Conservation (phyloP, 2,797 vertebrate species). For the Rhinichthys osculus region DNA sequence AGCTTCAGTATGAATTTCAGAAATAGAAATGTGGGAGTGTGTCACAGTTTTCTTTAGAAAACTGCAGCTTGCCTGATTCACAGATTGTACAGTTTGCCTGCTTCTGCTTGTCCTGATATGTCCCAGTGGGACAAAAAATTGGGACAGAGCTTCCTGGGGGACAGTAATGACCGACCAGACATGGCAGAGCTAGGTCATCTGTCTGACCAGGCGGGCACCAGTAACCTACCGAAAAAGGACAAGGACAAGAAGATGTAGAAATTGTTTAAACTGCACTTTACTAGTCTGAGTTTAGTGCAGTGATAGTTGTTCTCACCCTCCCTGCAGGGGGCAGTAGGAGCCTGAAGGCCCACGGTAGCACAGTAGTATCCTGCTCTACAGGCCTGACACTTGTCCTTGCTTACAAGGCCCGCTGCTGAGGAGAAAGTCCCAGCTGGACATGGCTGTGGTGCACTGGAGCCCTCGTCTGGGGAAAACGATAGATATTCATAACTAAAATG, state of each 20-base stretch:
- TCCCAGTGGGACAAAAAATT: slow-evolving; percentile 77
- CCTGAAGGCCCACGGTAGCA: slow-evolving; percentile 75
- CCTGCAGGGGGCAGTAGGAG: slow-evolving; percentile 83
- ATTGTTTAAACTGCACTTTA: background rate
- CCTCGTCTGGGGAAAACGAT: slow-evolving; percentile 74
- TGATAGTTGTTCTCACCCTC: slow-evolving; percentile 75
- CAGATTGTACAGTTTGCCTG: slow-evolving; percentile 76
- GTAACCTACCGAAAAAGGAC: slow-evolving; percentile 72
- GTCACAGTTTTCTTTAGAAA: slow-evolving; percentile 8
- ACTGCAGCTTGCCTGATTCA: slow-evolving; percentile 73
- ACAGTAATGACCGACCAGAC: slow-evolving; percentile 81
- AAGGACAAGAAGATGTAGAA: slow-evolving; percentile 29
- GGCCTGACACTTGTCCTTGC: slow-evolving; percentile 77
- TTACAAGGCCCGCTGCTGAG: slow-evolving; percentile 72
- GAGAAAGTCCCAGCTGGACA: slow-evolving; percentile 91
- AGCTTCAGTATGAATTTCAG: slow-evolving; percentile 11
- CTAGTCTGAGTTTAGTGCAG: background rate
- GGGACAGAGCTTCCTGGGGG: slow-evolving; percentile 75
- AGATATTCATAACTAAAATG: background rate
- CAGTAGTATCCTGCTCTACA: slow-evolving; percentile 88
- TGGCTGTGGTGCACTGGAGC: slow-evolving; percentile 77
- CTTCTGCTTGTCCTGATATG: slow-evolving; percentile 79
- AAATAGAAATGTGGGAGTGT: slow-evolving; percentile 19
- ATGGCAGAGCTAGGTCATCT: slow-evolving; percentile 71
- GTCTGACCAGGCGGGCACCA: slow-evolving; percentile 83